phyloP scores from a whole-genome alignment of 2,888 invertebrate genomes.

The Tanytarsus gracilentus region DNA sequence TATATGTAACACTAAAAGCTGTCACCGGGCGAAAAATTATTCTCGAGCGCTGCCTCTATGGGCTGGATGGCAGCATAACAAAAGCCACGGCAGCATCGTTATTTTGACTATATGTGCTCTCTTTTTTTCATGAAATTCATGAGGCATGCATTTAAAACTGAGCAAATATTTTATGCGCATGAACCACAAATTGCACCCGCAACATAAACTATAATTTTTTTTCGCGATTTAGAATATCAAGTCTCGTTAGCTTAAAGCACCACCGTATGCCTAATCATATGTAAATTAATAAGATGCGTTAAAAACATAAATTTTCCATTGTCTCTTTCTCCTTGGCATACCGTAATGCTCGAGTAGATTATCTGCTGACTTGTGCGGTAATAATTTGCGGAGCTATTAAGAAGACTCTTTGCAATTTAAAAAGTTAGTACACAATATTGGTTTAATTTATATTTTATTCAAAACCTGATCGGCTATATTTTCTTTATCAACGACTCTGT shows the following conservation, averaged over 20 bases:
- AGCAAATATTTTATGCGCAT: neutral
- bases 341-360: neutral
- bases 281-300: slow-evolving; percentile 20
- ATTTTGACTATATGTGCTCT: neutral
- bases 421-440: no score
- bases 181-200: no score
- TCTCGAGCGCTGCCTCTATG: no score
- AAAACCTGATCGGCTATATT: no score
- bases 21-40: slow-evolving; percentile 19
- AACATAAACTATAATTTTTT: no score
- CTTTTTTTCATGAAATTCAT: neutral
- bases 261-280: slow-evolving; percentile 11
- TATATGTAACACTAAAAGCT: slow-evolving; percentile 25
- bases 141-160: slow-evolving; percentile 3
- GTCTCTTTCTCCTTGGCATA: neutral
- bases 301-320: slow-evolving; percentile 1
- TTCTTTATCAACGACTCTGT: slow-evolving; percentile 18
- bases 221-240: no score
- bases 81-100: neutral
- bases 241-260: no score
- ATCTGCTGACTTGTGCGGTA: no score
- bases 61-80: no score
- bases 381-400: no score
- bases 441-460: no score
- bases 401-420: no score